Evolutionary conservation across 2,113 vertebrate genomes (phyloP).

Genomic region (Urocynchramus pylzowi): DNA sequence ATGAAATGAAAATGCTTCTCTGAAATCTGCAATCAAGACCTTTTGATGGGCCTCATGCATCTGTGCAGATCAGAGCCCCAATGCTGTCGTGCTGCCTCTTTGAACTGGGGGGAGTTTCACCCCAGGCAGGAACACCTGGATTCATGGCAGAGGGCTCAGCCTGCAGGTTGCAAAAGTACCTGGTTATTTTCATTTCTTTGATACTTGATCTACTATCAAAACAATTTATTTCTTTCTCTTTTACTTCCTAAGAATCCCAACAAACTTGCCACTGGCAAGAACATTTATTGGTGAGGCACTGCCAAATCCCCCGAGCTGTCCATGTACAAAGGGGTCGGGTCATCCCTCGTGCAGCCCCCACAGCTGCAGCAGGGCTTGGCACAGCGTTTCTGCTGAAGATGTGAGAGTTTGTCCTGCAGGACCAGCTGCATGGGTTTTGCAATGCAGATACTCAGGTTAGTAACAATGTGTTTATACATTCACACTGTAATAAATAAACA

Average conservation of each 20-base stretch:
- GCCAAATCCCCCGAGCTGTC: fast-evolving
- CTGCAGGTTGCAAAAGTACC: background rate
- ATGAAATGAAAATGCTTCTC: background rate
- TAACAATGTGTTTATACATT: background rate
- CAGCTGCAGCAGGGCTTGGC: background rate
- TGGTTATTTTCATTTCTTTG: slow-evolving; percentile 30
- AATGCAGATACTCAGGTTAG: background rate
- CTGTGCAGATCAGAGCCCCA: background rate
- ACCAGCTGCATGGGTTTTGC: background rate
- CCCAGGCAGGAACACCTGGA: slow-evolving; percentile 20
- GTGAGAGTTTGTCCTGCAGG: background rate
- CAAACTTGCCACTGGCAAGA: background rate
- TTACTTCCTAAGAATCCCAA: background rate
- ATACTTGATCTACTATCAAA: background rate
- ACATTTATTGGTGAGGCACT: background rate
- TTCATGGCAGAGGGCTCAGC: background rate
- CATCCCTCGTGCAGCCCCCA: background rate
- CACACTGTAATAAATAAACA: background rate
- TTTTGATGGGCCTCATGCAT: background rate
- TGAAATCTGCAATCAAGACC: background rate
- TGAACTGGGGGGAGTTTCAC: background rate
- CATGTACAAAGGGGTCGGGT: background rate
- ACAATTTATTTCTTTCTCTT: background rate
- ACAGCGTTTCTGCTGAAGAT: background rate
- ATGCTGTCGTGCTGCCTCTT: background rate